A percentile compares a stretch with the other conserved stretches of the same genome.
phyloP scores from a whole-genome alignment of 1,140 invertebrate species.

The Latrodectus geometricus region DNA sequence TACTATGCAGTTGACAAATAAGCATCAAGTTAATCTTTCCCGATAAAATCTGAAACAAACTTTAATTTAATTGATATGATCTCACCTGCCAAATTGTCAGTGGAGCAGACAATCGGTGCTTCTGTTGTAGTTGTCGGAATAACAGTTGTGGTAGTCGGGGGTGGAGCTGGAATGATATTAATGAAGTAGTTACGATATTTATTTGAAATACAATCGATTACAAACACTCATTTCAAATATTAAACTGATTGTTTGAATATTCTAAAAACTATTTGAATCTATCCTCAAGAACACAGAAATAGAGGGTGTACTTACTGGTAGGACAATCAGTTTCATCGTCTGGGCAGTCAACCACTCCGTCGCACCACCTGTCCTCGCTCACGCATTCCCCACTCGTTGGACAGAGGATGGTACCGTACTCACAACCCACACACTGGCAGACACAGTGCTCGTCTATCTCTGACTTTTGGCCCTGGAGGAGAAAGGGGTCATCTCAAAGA shows the following conservation, averaged over 20 bases:
- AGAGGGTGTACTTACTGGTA: constrained; percentile 10
- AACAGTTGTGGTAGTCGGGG: constrained; percentile 6
- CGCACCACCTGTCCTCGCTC: constrained; percentile 79
- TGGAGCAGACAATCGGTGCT: constrained; percentile 19
- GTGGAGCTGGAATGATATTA: constrained; percentile 3
- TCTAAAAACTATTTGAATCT: no score
- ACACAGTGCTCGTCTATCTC: constrained; percentile 71
- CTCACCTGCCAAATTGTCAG: constrained; percentile 10
- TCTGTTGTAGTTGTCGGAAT: constrained; percentile 21
- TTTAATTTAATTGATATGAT: not conserved
- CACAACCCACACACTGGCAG: constrained; percentile 78
- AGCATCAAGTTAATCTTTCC: not conserved
- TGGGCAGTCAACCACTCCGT: constrained; percentile 83
- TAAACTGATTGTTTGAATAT: no score
- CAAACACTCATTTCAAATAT: no score
- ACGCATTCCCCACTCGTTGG: constrained; percentile 82
- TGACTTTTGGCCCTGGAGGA: constrained; percentile 34
- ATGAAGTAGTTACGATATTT: not conserved
- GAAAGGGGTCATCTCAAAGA: not conserved
- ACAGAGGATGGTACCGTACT: constrained; percentile 76
- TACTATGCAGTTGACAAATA: no score
- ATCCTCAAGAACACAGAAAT: not conserved
- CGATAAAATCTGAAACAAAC: not conserved
- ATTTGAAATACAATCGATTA: no score
- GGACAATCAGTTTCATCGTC: constrained; percentile 79